Percentiles rank a stretch among this genome's conserved stretches.
Evolutionary conservation across 2,888 invertebrate genomes (phyloP).

Genomic region (Pachycephus smyrnensis): DNA sequence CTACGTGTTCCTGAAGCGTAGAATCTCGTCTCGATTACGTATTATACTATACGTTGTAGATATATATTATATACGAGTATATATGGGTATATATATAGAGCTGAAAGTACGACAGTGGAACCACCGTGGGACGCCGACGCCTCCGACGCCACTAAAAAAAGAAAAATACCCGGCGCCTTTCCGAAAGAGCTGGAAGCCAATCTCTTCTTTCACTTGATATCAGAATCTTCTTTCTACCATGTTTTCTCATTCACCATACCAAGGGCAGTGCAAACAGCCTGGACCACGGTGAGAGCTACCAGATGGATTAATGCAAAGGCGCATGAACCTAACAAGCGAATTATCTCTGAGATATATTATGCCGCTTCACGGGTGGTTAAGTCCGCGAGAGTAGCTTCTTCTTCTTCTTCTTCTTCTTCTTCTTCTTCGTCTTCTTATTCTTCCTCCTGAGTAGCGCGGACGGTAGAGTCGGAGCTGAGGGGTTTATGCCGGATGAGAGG

Average conservation of each 20-base stretch:
- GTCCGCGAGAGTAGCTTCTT: slow-evolving; percentile 37
- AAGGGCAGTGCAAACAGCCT: neutral
- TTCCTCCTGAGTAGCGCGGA: neutral
- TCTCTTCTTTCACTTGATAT: neutral
- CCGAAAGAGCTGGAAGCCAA: neutral
- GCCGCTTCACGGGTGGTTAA: slow-evolving; percentile 63
- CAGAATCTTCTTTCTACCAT: neutral
- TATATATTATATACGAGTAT: slow-evolving; percentile 23
- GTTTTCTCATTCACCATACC: neutral
- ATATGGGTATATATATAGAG: neutral
- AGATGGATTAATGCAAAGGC: slow-evolving; percentile 46
- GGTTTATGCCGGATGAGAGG: neutral
- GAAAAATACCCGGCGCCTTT: neutral
- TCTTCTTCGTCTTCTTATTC: neutral
- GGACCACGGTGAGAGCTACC: slow-evolving; percentile 5
- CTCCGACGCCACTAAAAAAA: neutral
- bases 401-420: neutral
- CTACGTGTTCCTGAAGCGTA: slow-evolving; percentile 30
- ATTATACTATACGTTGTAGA: slow-evolving; percentile 7
- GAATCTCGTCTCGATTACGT: slow-evolving; percentile 36
- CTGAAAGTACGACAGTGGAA: neutral
- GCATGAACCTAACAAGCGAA: slow-evolving; percentile 57
- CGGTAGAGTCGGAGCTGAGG: neutral
- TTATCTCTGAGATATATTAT: slow-evolving; percentile 59
- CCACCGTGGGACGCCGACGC: neutral